A percentile compares a stretch with the other conserved stretches of the same genome.
Evolutionary conservation across 2,797 vertebrate species (phyloP).

Genomic region (Tragopan temminckii): DNA sequence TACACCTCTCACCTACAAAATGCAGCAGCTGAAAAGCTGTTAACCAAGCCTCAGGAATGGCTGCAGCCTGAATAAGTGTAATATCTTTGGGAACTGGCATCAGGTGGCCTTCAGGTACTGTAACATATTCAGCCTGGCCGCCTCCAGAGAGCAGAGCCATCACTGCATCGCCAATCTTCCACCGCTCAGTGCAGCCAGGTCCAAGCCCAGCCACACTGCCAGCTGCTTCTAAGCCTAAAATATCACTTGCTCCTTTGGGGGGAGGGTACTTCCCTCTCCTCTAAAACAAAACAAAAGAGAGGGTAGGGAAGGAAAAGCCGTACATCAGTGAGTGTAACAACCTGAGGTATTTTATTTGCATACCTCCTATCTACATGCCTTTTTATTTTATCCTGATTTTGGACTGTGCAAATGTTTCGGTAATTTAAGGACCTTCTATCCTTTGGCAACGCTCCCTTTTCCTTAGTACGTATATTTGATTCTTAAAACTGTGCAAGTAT

Average conservation of each 20-base stretch:
- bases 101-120: slow-evolving; percentile 85
- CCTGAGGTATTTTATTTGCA: neutral
- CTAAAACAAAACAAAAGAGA: slow-evolving; percentile 67
- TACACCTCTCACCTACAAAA: slow-evolving; percentile 81
- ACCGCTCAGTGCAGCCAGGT: slow-evolving; percentile 72
- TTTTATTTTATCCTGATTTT: neutral
- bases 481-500: neutral
- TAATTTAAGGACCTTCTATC: neutral
- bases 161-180: slow-evolving; percentile 81
- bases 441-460: neutral
- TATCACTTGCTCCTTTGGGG: slow-evolving; percentile 86
- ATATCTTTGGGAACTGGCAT: slow-evolving; percentile 84
- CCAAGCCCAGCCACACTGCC: slow-evolving; percentile 83
- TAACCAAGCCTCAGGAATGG: slow-evolving; percentile 90
- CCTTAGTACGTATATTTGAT: neutral
- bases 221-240: slow-evolving; percentile 89
- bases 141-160: slow-evolving; percentile 89
- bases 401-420: neutral
- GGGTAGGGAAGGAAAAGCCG: neutral
- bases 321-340: neutral
- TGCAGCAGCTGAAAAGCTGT: slow-evolving; percentile 90
- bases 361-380: neutral
- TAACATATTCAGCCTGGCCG: slow-evolving; percentile 88
- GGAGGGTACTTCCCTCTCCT: slow-evolving; percentile 85
- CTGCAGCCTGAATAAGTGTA: slow-evolving; percentile 84